Evolutionary conservation across 2,888 invertebrate species (phyloP).

Genomic region (Watsonalla binaria): DNA sequence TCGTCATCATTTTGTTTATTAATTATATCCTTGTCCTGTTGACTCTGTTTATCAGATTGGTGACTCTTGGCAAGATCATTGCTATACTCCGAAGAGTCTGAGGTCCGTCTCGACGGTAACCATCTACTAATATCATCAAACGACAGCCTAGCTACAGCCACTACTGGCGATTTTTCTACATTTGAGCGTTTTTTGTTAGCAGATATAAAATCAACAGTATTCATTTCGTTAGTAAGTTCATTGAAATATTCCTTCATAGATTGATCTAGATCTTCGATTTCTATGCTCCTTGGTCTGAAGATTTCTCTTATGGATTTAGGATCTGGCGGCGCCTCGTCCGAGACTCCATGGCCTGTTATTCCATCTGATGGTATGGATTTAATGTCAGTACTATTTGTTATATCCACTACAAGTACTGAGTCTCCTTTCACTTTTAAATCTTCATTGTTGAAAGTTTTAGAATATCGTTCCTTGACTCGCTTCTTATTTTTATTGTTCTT

Average conservation of each 20-base stretch:
- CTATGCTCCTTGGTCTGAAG: conserved; percentile 38
- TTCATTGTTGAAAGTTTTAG: background rate
- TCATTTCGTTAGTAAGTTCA: conserved; percentile 34
- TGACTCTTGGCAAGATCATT: background rate
- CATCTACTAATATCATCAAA: conserved; percentile 33
- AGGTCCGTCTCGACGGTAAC: conserved; percentile 28
- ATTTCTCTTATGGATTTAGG: conserved; percentile 26
- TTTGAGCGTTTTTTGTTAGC: background rate
- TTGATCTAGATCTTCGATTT: conserved; percentile 35
- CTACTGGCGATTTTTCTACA: conserved; percentile 22
- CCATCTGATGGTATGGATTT: conserved; percentile 47
- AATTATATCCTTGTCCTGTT: background rate
- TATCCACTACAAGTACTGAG: background rate
- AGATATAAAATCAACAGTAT: conserved; percentile 8
- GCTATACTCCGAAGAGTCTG: background rate
- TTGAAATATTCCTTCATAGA: conserved; percentile 40
- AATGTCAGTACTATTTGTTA: background rate
- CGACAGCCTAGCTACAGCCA: conserved; percentile 28
- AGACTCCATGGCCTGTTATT: conserved; percentile 53
- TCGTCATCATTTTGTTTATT: background rate
- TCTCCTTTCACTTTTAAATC: background rate
- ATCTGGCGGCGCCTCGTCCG: conserved; percentile 46
- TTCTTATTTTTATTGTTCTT: conserved; percentile 1
- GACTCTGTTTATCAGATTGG: background rate
- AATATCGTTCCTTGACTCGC: background rate